Percentiles rank a stretch among this genome's conserved stretches.
phyloP scores from a whole-genome alignment of 2,888 invertebrate species.

The Polyommatus icarus region DNA sequence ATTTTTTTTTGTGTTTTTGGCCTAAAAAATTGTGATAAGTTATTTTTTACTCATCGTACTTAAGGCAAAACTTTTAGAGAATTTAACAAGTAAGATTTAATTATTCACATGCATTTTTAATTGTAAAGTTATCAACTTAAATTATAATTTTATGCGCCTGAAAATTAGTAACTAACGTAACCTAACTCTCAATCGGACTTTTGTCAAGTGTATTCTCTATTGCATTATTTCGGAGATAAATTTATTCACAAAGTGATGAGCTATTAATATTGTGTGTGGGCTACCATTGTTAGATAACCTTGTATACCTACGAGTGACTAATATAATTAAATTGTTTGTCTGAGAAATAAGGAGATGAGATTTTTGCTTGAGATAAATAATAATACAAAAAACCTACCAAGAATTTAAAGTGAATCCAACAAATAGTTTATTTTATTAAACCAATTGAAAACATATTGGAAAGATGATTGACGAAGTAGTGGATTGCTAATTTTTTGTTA shows the following conservation, averaged over 20 bases:
- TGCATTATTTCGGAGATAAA: neutral
- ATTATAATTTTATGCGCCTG: neutral
- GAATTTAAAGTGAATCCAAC: too few species aligned
- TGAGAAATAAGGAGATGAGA: neutral
- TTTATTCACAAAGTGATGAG: constrained; percentile 19
- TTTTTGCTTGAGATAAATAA: neutral
- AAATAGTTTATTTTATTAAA: too few species aligned
- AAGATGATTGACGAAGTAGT: neutral
- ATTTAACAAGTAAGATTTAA: too few species aligned
- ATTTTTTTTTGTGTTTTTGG: too few species aligned
- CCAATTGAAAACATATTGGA: too few species aligned
- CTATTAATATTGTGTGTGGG: constrained; percentile 5
- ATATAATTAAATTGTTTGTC: neutral
- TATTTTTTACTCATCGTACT: neutral
- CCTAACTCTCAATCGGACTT: neutral
- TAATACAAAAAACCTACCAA: too few species aligned
- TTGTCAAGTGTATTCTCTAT: neutral
- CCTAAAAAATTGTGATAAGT: neutral
- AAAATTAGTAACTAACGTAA: neutral
- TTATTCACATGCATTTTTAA: too few species aligned
- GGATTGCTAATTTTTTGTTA: constrained; percentile 4
- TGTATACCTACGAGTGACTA: constrained; percentile 11
- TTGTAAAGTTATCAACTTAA: neutral
- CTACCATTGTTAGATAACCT: constrained; percentile 14
- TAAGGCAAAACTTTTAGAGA: neutral